A percentile compares a stretch with the other conserved stretches of the same genome.
These are phyloP conservation scores for Marronus borbonicus DNA, from an alignment of 2,888 invertebrate species.

Conservation along the genomic window DNA sequence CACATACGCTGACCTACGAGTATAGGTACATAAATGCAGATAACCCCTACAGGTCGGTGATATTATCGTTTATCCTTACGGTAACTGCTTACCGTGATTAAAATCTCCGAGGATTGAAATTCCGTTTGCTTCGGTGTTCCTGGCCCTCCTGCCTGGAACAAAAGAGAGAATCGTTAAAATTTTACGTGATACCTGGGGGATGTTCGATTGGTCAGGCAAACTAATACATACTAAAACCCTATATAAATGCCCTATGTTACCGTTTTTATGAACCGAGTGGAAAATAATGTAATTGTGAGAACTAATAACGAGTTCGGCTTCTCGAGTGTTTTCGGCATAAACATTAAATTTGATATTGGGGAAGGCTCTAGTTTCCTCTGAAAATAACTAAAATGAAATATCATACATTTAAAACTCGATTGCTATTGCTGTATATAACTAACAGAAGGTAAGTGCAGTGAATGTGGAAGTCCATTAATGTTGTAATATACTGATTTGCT, in stretches of 20 bases:
- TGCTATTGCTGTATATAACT: not conserved
- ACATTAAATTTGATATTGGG: not conserved
- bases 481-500: no score
- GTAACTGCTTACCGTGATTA: constrained; percentile 70
- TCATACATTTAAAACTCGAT: not conserved
- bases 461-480: not conserved
- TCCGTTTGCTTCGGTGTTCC: constrained; percentile 69
- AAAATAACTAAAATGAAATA: not conserved
- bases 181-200: constrained; percentile 40
- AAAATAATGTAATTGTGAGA: not conserved
- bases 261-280: constrained; percentile 5
- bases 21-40: constrained; percentile 51
- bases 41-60: constrained; percentile 51
- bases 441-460: not conserved
- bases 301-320: not conserved
- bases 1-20: constrained; percentile 49
- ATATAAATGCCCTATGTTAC: not conserved
- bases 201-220: constrained; percentile 39
- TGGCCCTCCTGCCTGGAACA: constrained; percentile 68
- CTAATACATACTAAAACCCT: constrained; percentile 32
- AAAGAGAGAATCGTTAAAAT: constrained; percentile 46
- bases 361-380: not conserved
- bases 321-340: not conserved
- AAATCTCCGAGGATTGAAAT: constrained; percentile 69
- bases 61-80: constrained; percentile 61